These are phyloP conservation scores for Epicampocera succincta DNA, from an alignment of 2,888 invertebrate species.

Conservation along the genomic window DNA sequence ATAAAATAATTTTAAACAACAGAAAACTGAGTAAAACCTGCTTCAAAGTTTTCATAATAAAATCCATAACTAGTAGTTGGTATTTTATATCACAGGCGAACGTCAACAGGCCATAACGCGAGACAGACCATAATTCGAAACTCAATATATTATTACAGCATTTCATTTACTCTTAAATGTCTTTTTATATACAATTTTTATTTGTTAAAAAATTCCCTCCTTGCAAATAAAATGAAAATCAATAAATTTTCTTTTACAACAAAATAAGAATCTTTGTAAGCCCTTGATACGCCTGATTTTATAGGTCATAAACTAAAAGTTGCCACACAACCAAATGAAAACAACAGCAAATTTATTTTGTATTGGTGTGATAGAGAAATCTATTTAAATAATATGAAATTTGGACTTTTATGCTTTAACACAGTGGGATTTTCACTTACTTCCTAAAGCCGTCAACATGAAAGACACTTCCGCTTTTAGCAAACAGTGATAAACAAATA, in stretches of 20 bases:
- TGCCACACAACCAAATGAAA: neutral
- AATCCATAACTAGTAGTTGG: too few relatives aligned
- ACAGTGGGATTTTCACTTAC: constrained; percentile 55
- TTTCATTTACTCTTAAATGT: too few relatives aligned
- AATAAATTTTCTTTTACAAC: constrained; percentile 30
- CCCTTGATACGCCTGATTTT: constrained; percentile 43
- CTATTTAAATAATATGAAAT: constrained; percentile 38
- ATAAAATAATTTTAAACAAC: too few relatives aligned
- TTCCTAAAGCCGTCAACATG: constrained; percentile 63
- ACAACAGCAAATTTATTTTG: neutral
- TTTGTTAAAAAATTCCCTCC: neutral
- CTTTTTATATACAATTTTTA: too few relatives aligned
- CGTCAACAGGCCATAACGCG: too few relatives aligned
- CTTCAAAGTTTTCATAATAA: too few relatives aligned
- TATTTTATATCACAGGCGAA: too few relatives aligned
- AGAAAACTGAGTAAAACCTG: too few relatives aligned
- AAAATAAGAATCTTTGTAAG: constrained; percentile 13
- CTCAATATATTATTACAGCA: too few relatives aligned
- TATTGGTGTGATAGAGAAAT: constrained; percentile 43
- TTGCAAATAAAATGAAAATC: constrained; percentile 9
- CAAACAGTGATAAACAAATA: constrained; percentile 23
- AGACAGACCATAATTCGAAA: too few relatives aligned
- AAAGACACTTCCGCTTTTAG: constrained; percentile 54
- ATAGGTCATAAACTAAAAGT: constrained; percentile 45
- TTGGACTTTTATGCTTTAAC: constrained; percentile 25